Conservation (phyloP, 2,797 vertebrate genomes). For the Lithobates pipiens region DNA sequence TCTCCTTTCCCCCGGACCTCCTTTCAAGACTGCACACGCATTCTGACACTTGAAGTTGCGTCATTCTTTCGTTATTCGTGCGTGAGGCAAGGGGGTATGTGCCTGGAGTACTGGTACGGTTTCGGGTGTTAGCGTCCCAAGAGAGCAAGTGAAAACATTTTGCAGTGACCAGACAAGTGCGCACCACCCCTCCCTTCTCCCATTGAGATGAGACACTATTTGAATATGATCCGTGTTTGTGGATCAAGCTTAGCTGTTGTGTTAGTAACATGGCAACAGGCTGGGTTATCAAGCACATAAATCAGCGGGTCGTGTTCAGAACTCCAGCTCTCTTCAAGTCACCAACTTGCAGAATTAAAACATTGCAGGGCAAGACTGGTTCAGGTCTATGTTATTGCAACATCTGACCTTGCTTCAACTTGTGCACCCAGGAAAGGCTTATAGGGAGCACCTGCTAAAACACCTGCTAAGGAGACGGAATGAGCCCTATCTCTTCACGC, state of each 20-base stretch:
- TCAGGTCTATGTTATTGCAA: constrained; percentile 17
- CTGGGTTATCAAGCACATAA: constrained; percentile 46
- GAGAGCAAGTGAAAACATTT: constrained; percentile 43
- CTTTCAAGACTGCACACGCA: constrained; percentile 25
- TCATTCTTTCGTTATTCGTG: constrained; percentile 29
- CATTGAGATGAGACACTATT: constrained; percentile 54
- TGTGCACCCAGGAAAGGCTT: constrained; percentile 16
- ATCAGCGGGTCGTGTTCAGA: constrained; percentile 48
- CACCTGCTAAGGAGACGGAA: constrained; percentile 2
- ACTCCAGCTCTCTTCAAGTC: constrained; percentile 36
- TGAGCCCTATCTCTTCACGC: neutral
- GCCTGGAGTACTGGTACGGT: neutral
- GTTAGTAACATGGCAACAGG: constrained; percentile 53
- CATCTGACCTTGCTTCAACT: constrained; percentile 46
- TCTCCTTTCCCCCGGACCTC: constrained; percentile 27
- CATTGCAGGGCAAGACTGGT: neutral
- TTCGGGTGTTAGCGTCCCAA: constrained; percentile 22
- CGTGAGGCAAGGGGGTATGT: constrained; percentile 30
- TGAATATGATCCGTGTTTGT: constrained; percentile 59
- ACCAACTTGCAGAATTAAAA: constrained; percentile 38
- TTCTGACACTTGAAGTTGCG: constrained; percentile 18
- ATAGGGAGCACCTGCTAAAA: constrained; percentile 25
- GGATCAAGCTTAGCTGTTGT: constrained; percentile 47
- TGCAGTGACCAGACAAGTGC: constrained; percentile 28
- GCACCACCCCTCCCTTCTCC: constrained; percentile 27